phyloP scores from a whole-genome alignment of 1,140 invertebrate species.

The Drosophila tani region DNA sequence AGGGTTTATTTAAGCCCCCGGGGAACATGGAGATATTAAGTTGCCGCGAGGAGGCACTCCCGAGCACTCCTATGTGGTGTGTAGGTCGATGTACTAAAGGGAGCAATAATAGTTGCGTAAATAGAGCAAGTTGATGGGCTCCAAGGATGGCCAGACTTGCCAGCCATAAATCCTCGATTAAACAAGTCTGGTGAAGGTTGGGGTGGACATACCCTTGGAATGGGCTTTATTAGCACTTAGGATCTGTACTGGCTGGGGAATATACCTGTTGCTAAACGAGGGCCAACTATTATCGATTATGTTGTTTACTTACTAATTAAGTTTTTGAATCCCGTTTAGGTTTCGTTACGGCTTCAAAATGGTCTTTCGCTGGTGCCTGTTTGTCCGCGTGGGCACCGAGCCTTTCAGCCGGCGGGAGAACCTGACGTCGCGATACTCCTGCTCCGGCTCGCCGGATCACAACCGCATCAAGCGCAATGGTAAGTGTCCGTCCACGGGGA shows the following conservation, averaged over 20 bases:
- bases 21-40: conserved; percentile 35
- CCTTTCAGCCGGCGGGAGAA: conserved; percentile 89
- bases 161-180: conserved; percentile 29
- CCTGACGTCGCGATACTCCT: conserved; percentile 89
- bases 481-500: conserved; percentile 83
- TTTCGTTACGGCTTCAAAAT: conserved; percentile 95
- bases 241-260: neutral
- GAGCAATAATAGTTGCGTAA: conserved; percentile 36
- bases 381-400: conserved; percentile 88
- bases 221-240: neutral
- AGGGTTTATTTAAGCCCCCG: conserved; percentile 23
- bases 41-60: conserved; percentile 30
- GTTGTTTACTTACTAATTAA: neutral
- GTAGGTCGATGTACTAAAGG: conserved; percentile 15
- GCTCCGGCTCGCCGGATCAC: conserved; percentile 90
- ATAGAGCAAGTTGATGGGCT: conserved; percentile 43
- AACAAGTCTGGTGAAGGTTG: neutral
- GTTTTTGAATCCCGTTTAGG: conserved; percentile 85
- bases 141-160: conserved; percentile 10
- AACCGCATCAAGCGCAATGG: conserved; percentile 90
- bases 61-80: conserved; percentile 4
- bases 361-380: conserved; percentile 93
- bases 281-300: neutral
- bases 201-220: neutral
- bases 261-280: conserved; percentile 6